Percentiles rank a stretch among this genome's conserved stretches.
Conservation (phyloP, 2,797 vertebrate genomes). For the Trematomus bernacchii region DNA sequence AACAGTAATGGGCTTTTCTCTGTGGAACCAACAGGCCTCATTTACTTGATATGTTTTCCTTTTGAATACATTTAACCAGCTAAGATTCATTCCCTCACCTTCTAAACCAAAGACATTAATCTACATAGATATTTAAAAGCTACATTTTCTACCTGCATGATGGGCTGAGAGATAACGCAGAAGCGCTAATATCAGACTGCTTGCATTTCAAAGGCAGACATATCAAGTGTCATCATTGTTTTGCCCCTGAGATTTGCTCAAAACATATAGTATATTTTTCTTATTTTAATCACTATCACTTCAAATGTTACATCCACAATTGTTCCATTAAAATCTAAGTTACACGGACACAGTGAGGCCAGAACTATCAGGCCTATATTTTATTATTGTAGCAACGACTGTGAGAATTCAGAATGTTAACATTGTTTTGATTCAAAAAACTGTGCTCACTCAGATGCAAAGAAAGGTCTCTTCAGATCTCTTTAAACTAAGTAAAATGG, state of each 20-base stretch:
- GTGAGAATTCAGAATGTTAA: conserved; percentile 1
- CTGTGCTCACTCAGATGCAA: not conserved
- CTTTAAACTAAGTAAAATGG: conserved; percentile 2
- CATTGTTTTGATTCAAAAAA: conserved; percentile 4
- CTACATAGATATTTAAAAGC: conserved; percentile 16
- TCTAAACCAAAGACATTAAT: not conserved
- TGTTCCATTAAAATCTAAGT: not conserved
- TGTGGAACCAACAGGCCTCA: not conserved
- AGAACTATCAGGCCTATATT: not conserved
- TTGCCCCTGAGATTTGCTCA: not conserved
- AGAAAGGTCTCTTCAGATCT: not conserved
- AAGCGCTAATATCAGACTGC: not conserved
- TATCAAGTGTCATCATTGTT: not conserved
- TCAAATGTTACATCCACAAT: too few relatives aligned
- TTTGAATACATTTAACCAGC: not conserved
- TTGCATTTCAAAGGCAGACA: not conserved
- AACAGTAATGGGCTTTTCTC: conserved; percentile 12
- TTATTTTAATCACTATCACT: too few relatives aligned
- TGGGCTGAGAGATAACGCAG: not conserved
- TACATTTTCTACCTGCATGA: not conserved
- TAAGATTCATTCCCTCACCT: not conserved
- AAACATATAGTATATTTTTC: not conserved
- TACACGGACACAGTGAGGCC: not conserved
- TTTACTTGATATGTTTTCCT: too few relatives aligned
- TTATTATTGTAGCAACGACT: not conserved